phyloP scores from a whole-genome alignment of 1,140 invertebrate species.

The Achatina immaculata region DNA sequence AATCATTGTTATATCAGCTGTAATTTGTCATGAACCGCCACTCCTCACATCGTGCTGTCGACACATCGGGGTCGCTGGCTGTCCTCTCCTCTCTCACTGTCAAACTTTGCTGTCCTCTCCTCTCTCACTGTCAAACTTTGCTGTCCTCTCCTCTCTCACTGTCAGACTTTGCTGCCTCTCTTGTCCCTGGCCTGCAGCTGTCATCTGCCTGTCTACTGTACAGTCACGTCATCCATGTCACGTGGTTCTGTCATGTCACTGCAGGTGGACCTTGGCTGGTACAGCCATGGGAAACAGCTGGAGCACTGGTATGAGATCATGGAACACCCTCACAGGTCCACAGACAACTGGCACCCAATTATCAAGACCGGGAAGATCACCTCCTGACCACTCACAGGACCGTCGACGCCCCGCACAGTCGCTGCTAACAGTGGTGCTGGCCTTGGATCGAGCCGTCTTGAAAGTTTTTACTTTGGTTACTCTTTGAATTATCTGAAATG shows the following conservation, averaged over 20 bases:
- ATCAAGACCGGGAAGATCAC: conserved; percentile 66
- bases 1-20: no score
- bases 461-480: neutral
- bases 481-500: neutral
- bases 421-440: no score
- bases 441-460: no score
- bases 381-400: conserved; percentile 48
- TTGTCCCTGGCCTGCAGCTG: neutral
- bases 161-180: neutral
- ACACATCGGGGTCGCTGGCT: no score
- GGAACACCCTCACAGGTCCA: conserved; percentile 67
- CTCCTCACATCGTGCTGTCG: no score
- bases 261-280: conserved; percentile 67
- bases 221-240: neutral
- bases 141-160: neutral
- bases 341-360: conserved; percentile 67
- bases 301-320: conserved; percentile 69
- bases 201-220: neutral
- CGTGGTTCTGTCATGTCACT: neutral
- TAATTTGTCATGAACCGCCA: no score
- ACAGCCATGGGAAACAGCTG: conserved; percentile 66
- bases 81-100: neutral
- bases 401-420: no score
- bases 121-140: neutral
- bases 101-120: neutral